phyloP scores from a whole-genome alignment of 2,113 vertebrate genomes.

The Ctenomys sociabilis region DNA sequence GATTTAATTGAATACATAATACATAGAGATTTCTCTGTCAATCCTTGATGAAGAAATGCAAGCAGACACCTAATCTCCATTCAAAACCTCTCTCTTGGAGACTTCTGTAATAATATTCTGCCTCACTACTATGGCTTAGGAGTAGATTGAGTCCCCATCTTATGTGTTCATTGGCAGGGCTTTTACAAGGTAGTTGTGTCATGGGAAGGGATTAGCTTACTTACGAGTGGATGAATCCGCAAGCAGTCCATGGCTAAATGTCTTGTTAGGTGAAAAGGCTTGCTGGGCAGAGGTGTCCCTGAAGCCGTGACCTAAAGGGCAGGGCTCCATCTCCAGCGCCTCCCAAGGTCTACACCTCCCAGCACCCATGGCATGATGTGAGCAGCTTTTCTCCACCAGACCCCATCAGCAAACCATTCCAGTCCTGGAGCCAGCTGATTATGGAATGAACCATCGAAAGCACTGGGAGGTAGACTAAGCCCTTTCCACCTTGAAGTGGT shows the following conservation, averaged over 20 bases:
- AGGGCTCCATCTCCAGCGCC: neutral
- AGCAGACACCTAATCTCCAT: neutral
- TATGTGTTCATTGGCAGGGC: neutral
- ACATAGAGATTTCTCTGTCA: neutral
- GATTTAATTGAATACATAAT: neutral
- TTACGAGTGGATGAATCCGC: neutral
- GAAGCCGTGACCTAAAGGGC: neutral
- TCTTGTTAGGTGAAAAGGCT: neutral
- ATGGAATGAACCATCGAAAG: neutral
- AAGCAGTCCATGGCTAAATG: neutral
- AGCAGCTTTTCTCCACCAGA: neutral
- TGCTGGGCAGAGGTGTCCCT: neutral
- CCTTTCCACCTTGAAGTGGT: neutral
- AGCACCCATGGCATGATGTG: no score
- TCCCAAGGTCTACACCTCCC: neutral
- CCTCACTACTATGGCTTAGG: neutral
- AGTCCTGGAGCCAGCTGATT: neutral
- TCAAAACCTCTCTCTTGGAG: neutral
- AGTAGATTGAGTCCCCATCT: neutral
- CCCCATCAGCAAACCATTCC: neutral
- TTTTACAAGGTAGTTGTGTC: neutral
- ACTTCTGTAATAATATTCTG: neutral
- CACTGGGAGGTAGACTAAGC: neutral
- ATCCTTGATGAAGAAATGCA: neutral
- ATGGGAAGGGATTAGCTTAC: neutral